These are phyloP conservation scores for Tachina fera DNA, from an alignment of 2,888 invertebrate species.

Conservation along the genomic window DNA sequence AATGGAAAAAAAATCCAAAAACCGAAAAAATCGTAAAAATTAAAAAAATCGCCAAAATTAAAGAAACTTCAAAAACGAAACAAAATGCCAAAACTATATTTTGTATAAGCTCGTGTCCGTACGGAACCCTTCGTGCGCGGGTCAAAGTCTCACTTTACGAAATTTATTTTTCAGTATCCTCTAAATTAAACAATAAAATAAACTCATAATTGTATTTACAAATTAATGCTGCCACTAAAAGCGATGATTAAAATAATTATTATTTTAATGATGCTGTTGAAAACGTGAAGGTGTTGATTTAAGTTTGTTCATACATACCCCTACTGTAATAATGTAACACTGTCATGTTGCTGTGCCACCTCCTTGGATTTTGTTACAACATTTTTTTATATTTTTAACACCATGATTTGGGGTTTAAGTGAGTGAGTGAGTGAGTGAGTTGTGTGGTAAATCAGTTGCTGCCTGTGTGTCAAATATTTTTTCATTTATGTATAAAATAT, in stretches of 20 bases:
- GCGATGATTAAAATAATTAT: conserved; percentile 56
- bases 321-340: conserved; percentile 55
- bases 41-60: too few relatives aligned
- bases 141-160: too few relatives aligned
- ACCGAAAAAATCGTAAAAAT: too few relatives aligned
- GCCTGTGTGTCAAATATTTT: conserved; percentile 65
- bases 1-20: too few relatives aligned
- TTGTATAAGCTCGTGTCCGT: too few relatives aligned
- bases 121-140: too few relatives aligned
- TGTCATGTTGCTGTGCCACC: conserved; percentile 63
- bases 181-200: background rate
- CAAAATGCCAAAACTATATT: too few relatives aligned
- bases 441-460: conserved; percentile 71
- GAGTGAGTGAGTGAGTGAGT: conserved; percentile 37
- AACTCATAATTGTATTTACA: background rate
- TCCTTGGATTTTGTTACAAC: conserved; percentile 46
- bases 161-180: background rate
- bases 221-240: conserved; percentile 30
- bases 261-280: conserved; percentile 54
- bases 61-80: too few relatives aligned
- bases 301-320: conserved; percentile 43
- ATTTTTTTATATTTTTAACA: conserved; percentile 52
- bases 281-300: conserved; percentile 57
- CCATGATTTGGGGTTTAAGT: conserved; percentile 39
- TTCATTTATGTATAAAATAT: too few relatives aligned